Conservation (phyloP, 2,797 vertebrate species). For the Amphiprion clarkii region DNA sequence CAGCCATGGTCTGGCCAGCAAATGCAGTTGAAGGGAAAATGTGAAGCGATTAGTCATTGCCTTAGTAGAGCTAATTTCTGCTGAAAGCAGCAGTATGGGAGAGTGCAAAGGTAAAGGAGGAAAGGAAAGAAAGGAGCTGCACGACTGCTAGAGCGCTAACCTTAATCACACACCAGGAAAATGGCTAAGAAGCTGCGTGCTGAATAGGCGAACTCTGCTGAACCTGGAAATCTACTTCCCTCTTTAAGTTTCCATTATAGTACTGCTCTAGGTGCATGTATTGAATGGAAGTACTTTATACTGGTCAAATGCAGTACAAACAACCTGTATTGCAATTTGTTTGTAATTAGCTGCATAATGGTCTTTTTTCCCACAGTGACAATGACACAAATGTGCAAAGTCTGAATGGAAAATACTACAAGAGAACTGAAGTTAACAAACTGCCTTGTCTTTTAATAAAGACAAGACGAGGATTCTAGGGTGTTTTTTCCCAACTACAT, state of each 20-base stretch:
- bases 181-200: constrained; percentile 48
- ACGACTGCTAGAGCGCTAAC: constrained; percentile 45
- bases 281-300: background rate
- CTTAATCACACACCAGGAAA: constrained; percentile 63
- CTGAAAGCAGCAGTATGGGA: constrained; percentile 61
- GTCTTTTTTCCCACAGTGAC: too few species aligned
- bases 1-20: constrained; percentile 48
- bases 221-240: constrained; percentile 20
- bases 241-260: constrained; percentile 19
- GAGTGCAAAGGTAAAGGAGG: constrained; percentile 47
- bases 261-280: background rate
- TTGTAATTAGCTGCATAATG: background rate
- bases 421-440: too few species aligned
- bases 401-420: too few species aligned
- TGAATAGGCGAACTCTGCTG: constrained; percentile 33
- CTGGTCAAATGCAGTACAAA: background rate
- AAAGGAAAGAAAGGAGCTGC: constrained; percentile 25
- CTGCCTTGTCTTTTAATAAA: too few species aligned
- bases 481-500: too few species aligned
- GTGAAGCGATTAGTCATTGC: constrained; percentile 74
- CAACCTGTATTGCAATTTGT: background rate
- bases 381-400: too few species aligned
- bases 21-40: constrained; percentile 66
- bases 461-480: too few species aligned
- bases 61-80: constrained; percentile 73